Percentiles rank a stretch among this genome's conserved stretches.
Evolutionary conservation across 2,113 vertebrate genomes (phyloP).

Genomic region (Oenanthe melanoleuca): DNA sequence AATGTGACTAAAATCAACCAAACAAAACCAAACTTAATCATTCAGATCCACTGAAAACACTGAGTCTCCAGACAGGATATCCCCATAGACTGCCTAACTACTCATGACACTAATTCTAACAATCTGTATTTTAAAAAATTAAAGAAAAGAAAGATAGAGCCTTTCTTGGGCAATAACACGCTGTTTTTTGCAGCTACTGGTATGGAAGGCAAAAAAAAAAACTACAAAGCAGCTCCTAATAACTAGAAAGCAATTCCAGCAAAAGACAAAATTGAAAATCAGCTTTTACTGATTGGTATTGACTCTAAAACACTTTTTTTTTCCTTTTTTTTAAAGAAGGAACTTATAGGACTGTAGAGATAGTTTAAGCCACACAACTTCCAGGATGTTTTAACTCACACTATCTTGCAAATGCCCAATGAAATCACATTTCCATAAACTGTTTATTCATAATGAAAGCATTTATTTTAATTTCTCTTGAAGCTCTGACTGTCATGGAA

Average conservation of each 20-base stretch:
- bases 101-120: not conserved
- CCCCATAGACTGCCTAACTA: not conserved
- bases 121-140: not conserved
- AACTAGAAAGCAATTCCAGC: not conserved
- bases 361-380: not conserved
- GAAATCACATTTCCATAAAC: not conserved
- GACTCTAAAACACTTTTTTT: not conserved
- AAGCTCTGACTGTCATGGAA: not conserved
- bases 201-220: not conserved
- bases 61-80: not conserved
- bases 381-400: not conserved
- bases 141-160: not conserved
- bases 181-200: not conserved
- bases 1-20: not conserved
- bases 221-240: not conserved
- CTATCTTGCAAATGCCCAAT: not conserved
- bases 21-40: not conserved
- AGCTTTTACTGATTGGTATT: not conserved
- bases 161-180: not conserved
- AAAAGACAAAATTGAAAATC: not conserved
- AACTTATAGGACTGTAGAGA: not conserved
- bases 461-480: slow-evolving; percentile 7
- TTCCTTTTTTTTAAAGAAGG: not conserved
- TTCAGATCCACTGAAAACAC: not conserved
- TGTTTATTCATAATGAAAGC: not conserved